phyloP scores from a whole-genome alignment of 2,888 invertebrate genomes.

The Villa cingulata region DNA sequence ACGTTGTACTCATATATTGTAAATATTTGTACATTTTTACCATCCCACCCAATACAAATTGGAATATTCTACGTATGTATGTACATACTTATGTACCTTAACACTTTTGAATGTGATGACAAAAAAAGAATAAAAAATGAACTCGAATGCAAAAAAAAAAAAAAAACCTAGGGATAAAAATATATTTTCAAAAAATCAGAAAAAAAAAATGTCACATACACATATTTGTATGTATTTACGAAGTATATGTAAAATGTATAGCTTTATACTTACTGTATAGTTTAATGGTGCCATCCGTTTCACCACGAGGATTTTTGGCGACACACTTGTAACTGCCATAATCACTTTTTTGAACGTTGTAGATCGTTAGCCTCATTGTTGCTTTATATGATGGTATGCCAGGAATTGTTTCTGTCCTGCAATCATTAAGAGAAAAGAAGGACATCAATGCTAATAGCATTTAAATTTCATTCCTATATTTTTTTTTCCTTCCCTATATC shows the following conservation, averaged over 20 bases:
- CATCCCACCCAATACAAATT: too few species aligned
- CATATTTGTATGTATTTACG: too few species aligned
- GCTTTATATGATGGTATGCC: slow-evolving; percentile 68
- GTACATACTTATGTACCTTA: background rate
- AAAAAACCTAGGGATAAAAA: background rate
- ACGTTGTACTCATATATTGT: too few species aligned
- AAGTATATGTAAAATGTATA: background rate
- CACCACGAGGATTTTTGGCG: slow-evolving; percentile 80
- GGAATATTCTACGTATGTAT: too few species aligned
- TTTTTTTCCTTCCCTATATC: too few species aligned
- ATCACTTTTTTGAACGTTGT: slow-evolving; percentile 63
- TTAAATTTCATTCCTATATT: background rate
- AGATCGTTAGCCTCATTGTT: slow-evolving; percentile 74
- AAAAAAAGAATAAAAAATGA: background rate
- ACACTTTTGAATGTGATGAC: background rate
- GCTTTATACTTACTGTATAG: slow-evolving; percentile 62
- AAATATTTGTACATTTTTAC: too few species aligned
- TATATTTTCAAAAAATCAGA: too few species aligned
- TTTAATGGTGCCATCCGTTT: slow-evolving; percentile 78
- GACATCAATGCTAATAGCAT: slow-evolving; percentile 5
- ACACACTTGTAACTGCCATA: slow-evolving; percentile 78
- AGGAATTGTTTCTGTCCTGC: slow-evolving; percentile 51
- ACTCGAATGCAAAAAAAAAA: background rate
- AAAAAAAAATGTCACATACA: slow-evolving; percentile 8
- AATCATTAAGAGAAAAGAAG: slow-evolving; percentile 14